Base-by-base conservation (phyloP, 1,140 invertebrate genomes). In the Hirudo medicinalis region DNA sequence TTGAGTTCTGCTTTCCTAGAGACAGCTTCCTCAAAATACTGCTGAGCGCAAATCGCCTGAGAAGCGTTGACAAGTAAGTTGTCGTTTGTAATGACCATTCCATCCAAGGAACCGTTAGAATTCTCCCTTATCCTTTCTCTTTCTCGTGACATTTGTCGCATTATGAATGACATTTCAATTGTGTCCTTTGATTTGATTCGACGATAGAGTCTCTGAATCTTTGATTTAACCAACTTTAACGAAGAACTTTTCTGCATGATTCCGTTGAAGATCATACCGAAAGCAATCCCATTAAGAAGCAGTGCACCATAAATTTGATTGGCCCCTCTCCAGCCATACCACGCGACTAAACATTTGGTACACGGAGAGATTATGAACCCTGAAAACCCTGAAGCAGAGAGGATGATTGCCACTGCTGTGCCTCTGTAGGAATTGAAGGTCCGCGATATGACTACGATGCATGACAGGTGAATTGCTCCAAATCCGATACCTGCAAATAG, bases 31-130 rank as follows among this genome's bases (percentile, higher is more conserved):
- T 17, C 43, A 49, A 49, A 49, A 49, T 49, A 49, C 43, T 49
- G 43, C 15, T 49, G 43, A 49, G 43, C 9, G 43, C 43, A 49
- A 49, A 49, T 49, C 11, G 43, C 43, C 15, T 49, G 43, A 49
- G 43, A 49, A 49, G 43, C 43, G 43, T 9, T 49, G 43, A 49
- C 43, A 9, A 49, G 43, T 17, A 49, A 49, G 29, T 63, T 63
- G 29, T 63, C 57, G 19, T 63, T 63, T 32, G 57, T 63, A 25
- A 63, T 63, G 57, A 63, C 29, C 4, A 25, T 8, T 32, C 57
- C 57, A n/a, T 63, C 57, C 57, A 63, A 63, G 22, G 57, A 63
- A 63, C 57, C 57, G 22, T 3, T 6, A 13, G 57, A 63, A 63
- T 63, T 32, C 22, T 25, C 22, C 57, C 29, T 22, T 20, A 25